A percentile compares a stretch with the other conserved stretches of the same genome.
phyloP scores from a whole-genome alignment of 2,113 vertebrate genomes.

The Sylvietta virens region DNA sequence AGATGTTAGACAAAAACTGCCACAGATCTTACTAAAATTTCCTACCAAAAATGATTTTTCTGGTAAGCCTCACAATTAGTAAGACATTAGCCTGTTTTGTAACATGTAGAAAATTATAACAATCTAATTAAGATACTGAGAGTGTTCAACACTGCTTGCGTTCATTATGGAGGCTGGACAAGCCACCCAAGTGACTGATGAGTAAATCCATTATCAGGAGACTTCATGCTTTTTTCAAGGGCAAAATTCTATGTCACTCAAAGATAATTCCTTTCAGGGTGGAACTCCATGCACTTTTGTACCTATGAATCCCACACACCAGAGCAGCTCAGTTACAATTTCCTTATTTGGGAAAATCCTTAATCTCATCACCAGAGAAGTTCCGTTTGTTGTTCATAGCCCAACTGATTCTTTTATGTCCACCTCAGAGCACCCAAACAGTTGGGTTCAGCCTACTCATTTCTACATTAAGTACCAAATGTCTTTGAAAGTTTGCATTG shows the following conservation, averaged over 20 bases:
- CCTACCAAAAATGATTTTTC: slow-evolving; percentile 4
- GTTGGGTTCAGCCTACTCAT: not conserved
- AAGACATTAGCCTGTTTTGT: not conserved
- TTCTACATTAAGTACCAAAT: not conserved
- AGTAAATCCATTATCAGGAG: not conserved
- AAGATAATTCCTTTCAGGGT: not conserved
- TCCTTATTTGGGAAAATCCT: not conserved
- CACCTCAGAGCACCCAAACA: not conserved
- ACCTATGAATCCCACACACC: not conserved
- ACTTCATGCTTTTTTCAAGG: not conserved
- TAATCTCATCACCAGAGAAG: not conserved
- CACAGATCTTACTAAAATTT: not conserved
- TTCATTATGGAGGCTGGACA: not conserved
- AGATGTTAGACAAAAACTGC: not conserved
- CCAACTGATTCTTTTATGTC: not conserved
- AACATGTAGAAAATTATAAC: not conserved
- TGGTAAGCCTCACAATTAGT: not conserved
- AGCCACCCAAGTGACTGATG: not conserved
- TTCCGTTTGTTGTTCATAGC: not conserved
- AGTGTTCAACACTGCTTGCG: not conserved
- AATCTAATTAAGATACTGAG: not conserved
- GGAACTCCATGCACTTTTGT: not conserved
- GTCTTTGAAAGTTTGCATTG: not conserved
- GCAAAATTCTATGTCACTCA: not conserved
- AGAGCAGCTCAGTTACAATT: not conserved